Evolutionary conservation across 2,797 vertebrate species (phyloP), one percentile per base, ranked within the genome.

Genomic region (Phrynocephalus forsythii): DNA sequence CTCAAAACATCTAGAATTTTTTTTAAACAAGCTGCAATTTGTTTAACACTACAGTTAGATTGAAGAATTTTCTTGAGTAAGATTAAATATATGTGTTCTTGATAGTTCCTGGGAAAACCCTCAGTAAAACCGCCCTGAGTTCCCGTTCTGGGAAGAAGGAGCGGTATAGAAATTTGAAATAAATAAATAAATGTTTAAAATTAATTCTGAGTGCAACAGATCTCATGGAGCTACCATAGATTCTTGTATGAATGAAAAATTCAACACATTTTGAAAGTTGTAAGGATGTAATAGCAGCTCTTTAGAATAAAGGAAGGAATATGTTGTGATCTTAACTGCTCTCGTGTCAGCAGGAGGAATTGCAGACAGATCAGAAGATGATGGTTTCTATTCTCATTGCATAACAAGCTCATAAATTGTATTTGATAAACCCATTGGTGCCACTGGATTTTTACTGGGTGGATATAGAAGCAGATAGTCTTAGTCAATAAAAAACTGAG

Each of bases 221-320:
- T 5, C 20, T 73, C 44, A 2, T 85, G n/a, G 28, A 79, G 22
- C 68, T 78, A 83, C 86, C 66, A 60, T 50, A 71, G 50, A 11
- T 87, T 87, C 73, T 66, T 79, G 66, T 60, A 11, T 48, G 78
- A 24, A 44, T 83, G 82, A 50, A 71, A 38, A 77, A 83, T 9
- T 20, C 8, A 84, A 73, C 60, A 67, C 30, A 22, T 75, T 38
- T 68, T 68, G 48, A 76, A 87, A 30, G 24, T 16, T 18, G 28
- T n/a, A 3, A 50, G 26, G 18, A 56, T 87, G 30, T 76, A 63
- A 56, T 56, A 66, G 18, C 33, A 81, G 22, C 18, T 66, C 26
- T 15, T 26, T 30, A 56, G 33, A 44, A 8, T 68, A 6, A n/a
- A 60, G 11, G 18, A 71, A 24, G 60, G n/a, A 75, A 48, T 44